phyloP scores from a whole-genome alignment of 2,113 vertebrate species.

The Chaetodon auriga region DNA sequence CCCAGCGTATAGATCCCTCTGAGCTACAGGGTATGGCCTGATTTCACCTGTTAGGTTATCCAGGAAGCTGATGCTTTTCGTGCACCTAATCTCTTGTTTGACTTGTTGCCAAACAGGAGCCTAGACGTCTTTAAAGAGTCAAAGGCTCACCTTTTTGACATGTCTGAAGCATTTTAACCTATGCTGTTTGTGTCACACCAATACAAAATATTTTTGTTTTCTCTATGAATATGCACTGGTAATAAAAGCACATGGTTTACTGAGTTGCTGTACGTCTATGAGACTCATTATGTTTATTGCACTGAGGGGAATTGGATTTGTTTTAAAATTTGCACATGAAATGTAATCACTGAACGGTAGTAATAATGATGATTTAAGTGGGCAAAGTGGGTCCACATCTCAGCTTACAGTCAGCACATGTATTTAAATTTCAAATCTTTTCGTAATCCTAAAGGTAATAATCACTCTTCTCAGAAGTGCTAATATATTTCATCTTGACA shows the following conservation, averaged over 20 bases:
- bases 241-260: slow-evolving; percentile 89
- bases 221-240: slow-evolving; percentile 85
- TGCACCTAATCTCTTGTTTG: slow-evolving; percentile 47
- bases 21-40: background rate
- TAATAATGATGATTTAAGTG: background rate
- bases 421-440: background rate
- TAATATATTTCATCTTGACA: background rate
- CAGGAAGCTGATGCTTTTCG: slow-evolving; percentile 37
- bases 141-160: slow-evolving; percentile 46
- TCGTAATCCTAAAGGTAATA: background rate
- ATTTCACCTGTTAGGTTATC: background rate
- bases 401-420: too few relatives aligned
- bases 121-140: slow-evolving; percentile 30
- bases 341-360: background rate
- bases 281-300: background rate
- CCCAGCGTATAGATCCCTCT: background rate
- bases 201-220: slow-evolving; percentile 65
- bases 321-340: background rate
- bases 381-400: background rate
- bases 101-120: slow-evolving; percentile 68
- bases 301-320: background rate
- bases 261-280: slow-evolving; percentile 25
- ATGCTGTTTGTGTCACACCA: slow-evolving; percentile 55
- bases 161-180: slow-evolving; percentile 55
- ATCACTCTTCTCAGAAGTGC: background rate